Percentiles rank a stretch among this genome's conserved stretches.
phyloP scores from a whole-genome alignment of 2,113 vertebrate species.

The Hippolais icterina region DNA sequence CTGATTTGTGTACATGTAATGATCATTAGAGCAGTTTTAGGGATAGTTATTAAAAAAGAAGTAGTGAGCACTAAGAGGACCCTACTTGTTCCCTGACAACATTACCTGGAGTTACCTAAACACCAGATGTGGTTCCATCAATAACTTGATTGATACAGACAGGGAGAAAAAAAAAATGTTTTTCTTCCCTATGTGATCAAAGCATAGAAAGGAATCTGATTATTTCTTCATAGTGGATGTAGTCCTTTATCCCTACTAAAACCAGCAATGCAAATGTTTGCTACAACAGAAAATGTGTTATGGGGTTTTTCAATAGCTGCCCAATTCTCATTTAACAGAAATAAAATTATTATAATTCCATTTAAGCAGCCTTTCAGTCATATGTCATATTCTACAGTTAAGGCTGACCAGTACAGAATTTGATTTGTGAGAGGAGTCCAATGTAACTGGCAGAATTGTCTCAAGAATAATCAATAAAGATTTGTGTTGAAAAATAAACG shows the following conservation, averaged over 20 bases:
- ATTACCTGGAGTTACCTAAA: neutral
- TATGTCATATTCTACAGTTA: neutral
- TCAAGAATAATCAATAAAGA: neutral
- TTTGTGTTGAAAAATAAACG: neutral
- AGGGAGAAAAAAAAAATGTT: rapidly evolving
- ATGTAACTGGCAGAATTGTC: neutral
- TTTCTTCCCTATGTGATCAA: neutral
- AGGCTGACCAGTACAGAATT: neutral
- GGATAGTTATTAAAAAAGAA: neutral
- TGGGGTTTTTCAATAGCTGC: neutral
- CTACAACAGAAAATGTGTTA: neutral
- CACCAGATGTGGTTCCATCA: neutral
- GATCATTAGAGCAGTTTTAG: neutral
- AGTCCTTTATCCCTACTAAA: neutral
- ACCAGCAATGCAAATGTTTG: neutral
- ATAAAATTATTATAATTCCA: neutral
- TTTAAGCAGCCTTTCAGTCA: neutral
- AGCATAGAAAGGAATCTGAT: neutral
- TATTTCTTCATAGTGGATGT: neutral
- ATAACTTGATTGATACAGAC: neutral
- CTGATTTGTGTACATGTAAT: neutral
- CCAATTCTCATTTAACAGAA: neutral
- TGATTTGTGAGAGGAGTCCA: neutral
- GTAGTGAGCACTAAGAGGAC: neutral
- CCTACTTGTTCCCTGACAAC: neutral